Percentiles rank a stretch among this genome's conserved stretches.
These are phyloP conservation scores for Drosophila willistoni DNA, from an alignment of 1,140 invertebrate genomes.

Conservation along the genomic window DNA sequence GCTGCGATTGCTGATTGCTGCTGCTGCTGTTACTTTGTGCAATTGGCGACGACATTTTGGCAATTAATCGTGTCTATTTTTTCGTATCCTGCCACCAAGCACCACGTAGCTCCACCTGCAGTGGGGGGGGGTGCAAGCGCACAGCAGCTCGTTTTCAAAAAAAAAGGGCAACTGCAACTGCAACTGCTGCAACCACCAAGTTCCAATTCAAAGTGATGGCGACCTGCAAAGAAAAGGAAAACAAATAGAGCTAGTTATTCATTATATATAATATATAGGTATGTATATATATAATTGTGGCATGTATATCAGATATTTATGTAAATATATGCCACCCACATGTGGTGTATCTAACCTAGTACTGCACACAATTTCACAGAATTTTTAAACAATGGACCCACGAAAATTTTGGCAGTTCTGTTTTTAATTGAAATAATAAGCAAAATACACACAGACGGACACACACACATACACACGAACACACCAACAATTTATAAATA, in stretches of 20 bases:
- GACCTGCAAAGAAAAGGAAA: neutral
- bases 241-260: neutral
- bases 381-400: slow-evolving; percentile 7
- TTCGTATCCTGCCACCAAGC: neutral
- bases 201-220: neutral
- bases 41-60: slow-evolving; percentile 72
- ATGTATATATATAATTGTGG: neutral
- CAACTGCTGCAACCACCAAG: no score
- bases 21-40: slow-evolving; percentile 72
- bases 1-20: slow-evolving; percentile 50
- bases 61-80: slow-evolving; percentile 20
- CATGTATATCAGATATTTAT: neutral
- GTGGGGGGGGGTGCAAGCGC: neutral
- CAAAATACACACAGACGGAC: slow-evolving; percentile 17
- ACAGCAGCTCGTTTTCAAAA: neutral
- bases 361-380: neutral
- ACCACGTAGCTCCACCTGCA: slow-evolving; percentile 4
- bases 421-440: slow-evolving; percentile 7
- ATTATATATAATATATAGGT: neutral
- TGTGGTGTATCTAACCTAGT: neutral
- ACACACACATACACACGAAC: neutral
- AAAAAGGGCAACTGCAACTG: neutral
- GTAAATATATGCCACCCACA: neutral
- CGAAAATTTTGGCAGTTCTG: neutral
- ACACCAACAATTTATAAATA: neutral